These are phyloP conservation scores for Folsomia candida DNA, from an alignment of 2,888 invertebrate genomes.

Conservation along the genomic window DNA sequence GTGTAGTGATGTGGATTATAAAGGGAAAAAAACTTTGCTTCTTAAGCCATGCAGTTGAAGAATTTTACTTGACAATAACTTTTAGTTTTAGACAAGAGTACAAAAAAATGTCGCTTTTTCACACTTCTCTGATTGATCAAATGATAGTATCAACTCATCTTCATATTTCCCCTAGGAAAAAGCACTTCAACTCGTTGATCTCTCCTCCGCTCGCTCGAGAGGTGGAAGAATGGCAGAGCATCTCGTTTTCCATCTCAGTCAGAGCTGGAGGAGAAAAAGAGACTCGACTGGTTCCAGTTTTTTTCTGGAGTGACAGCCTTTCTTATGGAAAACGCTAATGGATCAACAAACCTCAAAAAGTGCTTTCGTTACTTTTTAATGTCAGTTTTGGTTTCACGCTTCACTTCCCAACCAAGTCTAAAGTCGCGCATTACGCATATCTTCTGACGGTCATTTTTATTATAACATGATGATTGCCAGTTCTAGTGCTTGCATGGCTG, in stretches of 20 bases:
- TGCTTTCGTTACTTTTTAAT: constrained; percentile 1
- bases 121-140: constrained; percentile 24
- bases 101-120: constrained; percentile 41
- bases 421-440: too few relatives aligned
- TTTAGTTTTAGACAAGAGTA: constrained; percentile 8
- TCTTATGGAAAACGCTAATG: constrained; percentile 9
- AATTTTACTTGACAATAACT: constrained; percentile 45
- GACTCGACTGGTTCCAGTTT: not conserved
- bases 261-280: too few relatives aligned
- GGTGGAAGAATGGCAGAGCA: not conserved
- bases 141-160: constrained; percentile 24
- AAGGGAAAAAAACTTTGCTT: too few relatives aligned
- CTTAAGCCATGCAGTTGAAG: constrained; percentile 37
- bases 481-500: too few relatives aligned
- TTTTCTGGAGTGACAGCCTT: constrained; percentile 5
- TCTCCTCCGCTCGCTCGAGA: too few relatives aligned
- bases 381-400: not conserved
- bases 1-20: too few relatives aligned
- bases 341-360: constrained; percentile 1
- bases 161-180: too few relatives aligned
- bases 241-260: too few relatives aligned
- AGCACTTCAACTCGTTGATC: not conserved
- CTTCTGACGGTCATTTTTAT: too few relatives aligned
- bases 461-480: too few relatives aligned
- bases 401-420: too few relatives aligned